A percentile compares a stretch with the other conserved stretches of the same genome.
Evolutionary conservation across 2,888 invertebrate species (phyloP).

Genomic region (Coelogynopora nodosa): DNA sequence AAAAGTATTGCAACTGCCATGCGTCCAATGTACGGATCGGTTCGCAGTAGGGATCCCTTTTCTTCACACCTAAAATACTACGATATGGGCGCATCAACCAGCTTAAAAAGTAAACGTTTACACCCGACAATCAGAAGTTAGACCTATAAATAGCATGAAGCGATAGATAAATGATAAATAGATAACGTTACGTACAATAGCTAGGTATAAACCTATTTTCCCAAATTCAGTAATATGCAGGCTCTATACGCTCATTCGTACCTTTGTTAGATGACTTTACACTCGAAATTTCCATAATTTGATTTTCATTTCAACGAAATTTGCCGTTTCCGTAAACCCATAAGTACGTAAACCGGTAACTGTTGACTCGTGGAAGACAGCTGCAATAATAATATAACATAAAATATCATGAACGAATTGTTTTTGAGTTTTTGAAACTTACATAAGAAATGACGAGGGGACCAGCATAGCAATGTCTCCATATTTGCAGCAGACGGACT

Average conservation of each 20-base stretch:
- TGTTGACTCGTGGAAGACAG: background rate
- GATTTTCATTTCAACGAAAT: background rate
- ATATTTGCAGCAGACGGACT: background rate
- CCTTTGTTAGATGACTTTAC: background rate
- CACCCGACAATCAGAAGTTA: background rate
- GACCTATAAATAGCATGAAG: background rate
- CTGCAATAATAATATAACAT: background rate
- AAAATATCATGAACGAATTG: background rate
- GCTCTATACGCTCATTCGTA: background rate
- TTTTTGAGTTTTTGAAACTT: background rate
- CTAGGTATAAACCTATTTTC: background rate
- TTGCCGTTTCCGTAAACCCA: background rate
- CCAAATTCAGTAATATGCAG: background rate
- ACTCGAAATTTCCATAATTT: background rate
- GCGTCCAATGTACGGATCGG: background rate
- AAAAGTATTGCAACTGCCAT: background rate
- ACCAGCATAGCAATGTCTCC: background rate
- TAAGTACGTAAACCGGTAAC: background rate
- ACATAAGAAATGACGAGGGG: background rate
- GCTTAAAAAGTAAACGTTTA: background rate
- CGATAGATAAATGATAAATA: background rate
- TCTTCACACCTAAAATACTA: background rate
- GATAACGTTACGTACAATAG: background rate
- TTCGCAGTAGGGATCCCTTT: background rate
- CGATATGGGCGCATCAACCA: background rate